Evolutionary conservation across 2,888 invertebrate species (phyloP).

Genomic region (Prenolepis imparis): DNA sequence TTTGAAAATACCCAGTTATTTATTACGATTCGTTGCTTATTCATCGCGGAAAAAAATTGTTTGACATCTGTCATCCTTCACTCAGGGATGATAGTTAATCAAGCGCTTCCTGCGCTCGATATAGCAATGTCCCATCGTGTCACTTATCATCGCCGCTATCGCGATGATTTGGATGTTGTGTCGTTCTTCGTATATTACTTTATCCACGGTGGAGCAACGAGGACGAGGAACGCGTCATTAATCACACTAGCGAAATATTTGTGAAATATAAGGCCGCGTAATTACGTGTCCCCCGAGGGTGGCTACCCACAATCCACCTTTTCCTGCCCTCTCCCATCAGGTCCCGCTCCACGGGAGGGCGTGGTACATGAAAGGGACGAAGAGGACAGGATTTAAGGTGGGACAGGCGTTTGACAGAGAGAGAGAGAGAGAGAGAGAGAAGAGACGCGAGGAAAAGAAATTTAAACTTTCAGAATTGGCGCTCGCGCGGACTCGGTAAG

Average conservation of each 20-base stretch:
- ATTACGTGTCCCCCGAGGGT: conserved; percentile 68
- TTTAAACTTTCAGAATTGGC: conserved; percentile 64
- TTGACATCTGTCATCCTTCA: background rate
- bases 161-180: conserved; percentile 69
- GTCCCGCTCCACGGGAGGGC: conserved; percentile 24
- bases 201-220: conserved; percentile 48
- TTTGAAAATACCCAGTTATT: background rate
- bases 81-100: background rate
- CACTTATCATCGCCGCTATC: conserved; percentile 2
- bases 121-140: conserved; percentile 15
- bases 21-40: conserved; percentile 6
- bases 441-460: conserved; percentile 60
- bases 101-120: background rate
- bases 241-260: conserved; percentile 78
- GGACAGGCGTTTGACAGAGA: conserved; percentile 33
- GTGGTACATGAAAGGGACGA: background rate
- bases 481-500: conserved; percentile 60
- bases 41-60: background rate
- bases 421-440: conserved; percentile 2
- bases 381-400: conserved; percentile 27
- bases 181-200: conserved; percentile 55
- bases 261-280: conserved; percentile 75
- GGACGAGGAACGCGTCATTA: conserved; percentile 75
- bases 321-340: background rate
- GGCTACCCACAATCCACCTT: background rate